These are phyloP conservation scores for Mirounga angustirostris DNA, from an alignment of 2,113 vertebrate genomes.

Conservation along the genomic window DNA sequence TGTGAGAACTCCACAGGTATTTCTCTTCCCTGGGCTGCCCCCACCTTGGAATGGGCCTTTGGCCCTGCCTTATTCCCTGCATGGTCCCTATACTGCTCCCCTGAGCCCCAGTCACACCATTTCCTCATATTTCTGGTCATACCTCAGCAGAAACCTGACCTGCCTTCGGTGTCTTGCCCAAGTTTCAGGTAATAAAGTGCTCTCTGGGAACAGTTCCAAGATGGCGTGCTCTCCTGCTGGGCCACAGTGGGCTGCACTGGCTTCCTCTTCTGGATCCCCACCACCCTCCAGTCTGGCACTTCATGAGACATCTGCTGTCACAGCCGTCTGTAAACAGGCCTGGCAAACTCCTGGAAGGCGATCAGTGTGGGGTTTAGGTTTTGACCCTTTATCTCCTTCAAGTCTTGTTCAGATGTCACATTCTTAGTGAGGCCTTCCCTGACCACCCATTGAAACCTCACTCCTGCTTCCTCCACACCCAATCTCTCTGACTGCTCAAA, in stretches of 20 bases:
- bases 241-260: not conserved
- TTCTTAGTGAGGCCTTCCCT: not conserved
- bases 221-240: not conserved
- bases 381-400: not conserved
- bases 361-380: not conserved
- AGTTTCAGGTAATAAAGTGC: not conserved
- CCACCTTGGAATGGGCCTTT: not conserved
- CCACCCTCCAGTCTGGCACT: not conserved
- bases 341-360: not conserved
- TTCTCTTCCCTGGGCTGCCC: not conserved
- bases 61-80: not conserved
- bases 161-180: not conserved
- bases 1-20: no score
- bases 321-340: accelerated
- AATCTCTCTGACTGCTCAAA: not conserved
- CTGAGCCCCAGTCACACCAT: not conserved
- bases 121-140: not conserved
- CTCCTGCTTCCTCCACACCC: not conserved
- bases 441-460: not conserved
- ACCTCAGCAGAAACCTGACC: not conserved
- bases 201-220: not conserved
- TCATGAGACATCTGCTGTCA: accelerated
- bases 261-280: not conserved
- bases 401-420: not conserved
- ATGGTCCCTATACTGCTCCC: not conserved